Base-by-base conservation (phyloP, 1,140 invertebrate genomes). In the Drosophila ogumai region DNA sequence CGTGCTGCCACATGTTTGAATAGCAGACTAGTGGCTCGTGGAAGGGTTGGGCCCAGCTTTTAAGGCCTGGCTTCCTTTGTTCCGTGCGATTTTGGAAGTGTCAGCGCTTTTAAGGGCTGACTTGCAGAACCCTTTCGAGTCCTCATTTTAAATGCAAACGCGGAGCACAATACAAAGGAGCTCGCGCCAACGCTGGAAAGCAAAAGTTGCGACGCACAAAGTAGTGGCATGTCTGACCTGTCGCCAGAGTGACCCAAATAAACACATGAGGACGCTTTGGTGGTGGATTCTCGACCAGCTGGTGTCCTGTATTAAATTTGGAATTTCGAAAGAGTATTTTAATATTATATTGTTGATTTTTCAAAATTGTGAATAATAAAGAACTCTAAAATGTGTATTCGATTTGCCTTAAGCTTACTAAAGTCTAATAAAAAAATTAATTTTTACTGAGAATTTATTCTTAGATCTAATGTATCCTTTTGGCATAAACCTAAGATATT, bases 91-190 rank as follows among this genome's bases (percentile, higher is more conserved):
- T 64, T 87, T 64, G 54, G 58, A 64, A 58, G 65, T 59, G 85
- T 87, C 82, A 87, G 79, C 84, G 32, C 68, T 65, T 79, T 80
- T 88, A 82, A 80, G 76, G 76, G 61, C 84, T 87, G 84, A 87
- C 84, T 87, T 88, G 82, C 84, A 88, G 44, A 72, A 79, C 57
- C 38, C 59, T 56, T 34, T 59, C 19, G 32, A 25, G 46, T 22
- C 7, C 38, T 79, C 28, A 55, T 73, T 80, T 73, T 43, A 32
- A 58, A 58, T 55, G 59, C 44, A 44, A 41, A n/a, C 36, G 3
- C 44, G 6, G n/a, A 79, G 17, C 2, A 81, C 61, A 85, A 84
- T 59, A 50, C 65, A 59, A 50, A 50, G 32, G 41, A 50, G 47
- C 54, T 40, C n/a, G 56, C 38, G 66, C 65, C 50, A 61, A 58